Base-by-base conservation (phyloP, 1,140 invertebrate species). In the Pygmarrhopalites habei region DNA sequence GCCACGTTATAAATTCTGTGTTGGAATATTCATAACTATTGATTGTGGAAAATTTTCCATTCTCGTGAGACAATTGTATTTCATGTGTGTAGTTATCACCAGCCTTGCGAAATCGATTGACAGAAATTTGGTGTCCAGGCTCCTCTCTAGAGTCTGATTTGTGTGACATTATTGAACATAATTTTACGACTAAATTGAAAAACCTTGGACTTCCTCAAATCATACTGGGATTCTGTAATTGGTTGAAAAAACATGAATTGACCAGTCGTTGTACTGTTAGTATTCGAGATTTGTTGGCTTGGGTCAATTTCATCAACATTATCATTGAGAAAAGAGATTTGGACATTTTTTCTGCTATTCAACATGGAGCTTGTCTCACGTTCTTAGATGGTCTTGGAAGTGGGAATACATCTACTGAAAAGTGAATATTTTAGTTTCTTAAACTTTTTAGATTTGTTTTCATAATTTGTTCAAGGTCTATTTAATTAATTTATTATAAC, bases 111-210 rank as follows among this genome's bases (percentile, higher is more conserved):
- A 99, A 99, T 79, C 83, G 97, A 57, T 96, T 99, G 71, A 99
- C 96, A 0, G 97, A 99, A 80, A 95, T 99, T 73, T 99, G 97
- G 97, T 98, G 95, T 72, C 87, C 90, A 29, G 81, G 80, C 65
- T 84, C 85, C 29, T 80, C 79, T 14, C 76, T 83, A 26, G 75
- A 78, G 51, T 76, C 82, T 15, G 94, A 98, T 77, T 78, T 97
- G 21, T 75, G 85, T 2, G 71, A 75, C 12, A 90, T 94, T 51
- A 84, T 95, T 64, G 83, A 88, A 71, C 87, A 90, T 72, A 95
- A 92, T 78, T 75, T 94, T 1, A 72, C 65, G 30, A 62, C 75
- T 62, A 73, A 78, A 47, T 72, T 82, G 66, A 82, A 73, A 78
- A 5, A 35, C 15, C 5, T 5, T 10, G 80, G 78, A 0, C 79